Base-by-base conservation (phyloP, 1,140 invertebrate species). In the Aphidius gifuensis region DNA sequence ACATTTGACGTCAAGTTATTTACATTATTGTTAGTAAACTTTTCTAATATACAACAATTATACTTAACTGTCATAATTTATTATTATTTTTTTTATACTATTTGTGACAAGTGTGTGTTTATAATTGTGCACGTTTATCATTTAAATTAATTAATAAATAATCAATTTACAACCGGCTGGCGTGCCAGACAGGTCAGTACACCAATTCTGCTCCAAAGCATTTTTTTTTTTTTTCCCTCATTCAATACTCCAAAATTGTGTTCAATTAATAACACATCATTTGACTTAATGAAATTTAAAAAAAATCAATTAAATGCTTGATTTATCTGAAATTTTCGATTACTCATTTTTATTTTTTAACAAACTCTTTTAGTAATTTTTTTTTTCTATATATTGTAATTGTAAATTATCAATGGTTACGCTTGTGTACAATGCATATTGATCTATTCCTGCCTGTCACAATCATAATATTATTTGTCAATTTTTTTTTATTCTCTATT, bases 1-100 rank as follows among this genome's bases (percentile, higher is more conserved):
- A 74, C 74, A 72, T 71, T 75, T 73, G 68, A 77, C 69, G 70
- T 74, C 66, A 72, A 74, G 70, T 76, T 75, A 76, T 74, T 75
- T 74, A 73, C 70, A 75, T 70, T 68, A 68, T 67, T 61, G 62
- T 51, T 64, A 68, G 61, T 68, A 68, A 68, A 62, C 55, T 66
- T 50, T 39, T 50, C 48, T 47, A 61, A 61, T 64, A 64, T 63
- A 53, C 59, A 61, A 53, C 62, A 55, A 55, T 46, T 54, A 8
- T 50, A 16, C 2, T 50, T 50, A 50, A 50, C 9, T 21, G 23
- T 32, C 23, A 21, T 6, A 50, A 32, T 32, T 16, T 32, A 8
- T 8, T 16, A 40, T 55, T 40, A n/a, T 16, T 16, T 16, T 45
- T 38, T 32, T 21, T 7, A 59, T 32, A 62, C 57, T 67, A 38